A percentile compares a stretch with the other conserved stretches of the same genome.
Evolutionary conservation across 23 tunicate genomes (phyloP).

Genomic region (Ascidia mentula): DNA sequence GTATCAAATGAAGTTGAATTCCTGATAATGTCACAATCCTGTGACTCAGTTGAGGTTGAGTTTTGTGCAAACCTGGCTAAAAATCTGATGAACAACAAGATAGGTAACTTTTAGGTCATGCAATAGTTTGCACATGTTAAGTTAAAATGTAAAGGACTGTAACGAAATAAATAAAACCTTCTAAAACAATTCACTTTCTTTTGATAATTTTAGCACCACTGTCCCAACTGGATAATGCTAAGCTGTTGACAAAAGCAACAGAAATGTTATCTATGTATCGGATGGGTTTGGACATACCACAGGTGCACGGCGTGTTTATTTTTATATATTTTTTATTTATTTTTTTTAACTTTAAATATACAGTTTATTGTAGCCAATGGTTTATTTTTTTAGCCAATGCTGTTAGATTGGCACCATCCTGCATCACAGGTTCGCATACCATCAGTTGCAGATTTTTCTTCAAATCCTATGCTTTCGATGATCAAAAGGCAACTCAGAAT

Average conservation of each 20-base stretch:
- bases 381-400: background rate
- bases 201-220: too few relatives aligned
- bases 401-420: background rate
- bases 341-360: background rate
- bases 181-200: too few relatives aligned
- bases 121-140: too few relatives aligned
- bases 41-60: background rate
- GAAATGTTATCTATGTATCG: too few relatives aligned
- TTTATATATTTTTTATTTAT: too few relatives aligned
- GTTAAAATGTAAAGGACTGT: too few relatives aligned
- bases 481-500: constrained; percentile 19
- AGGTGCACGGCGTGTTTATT: too few relatives aligned
- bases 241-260: too few relatives aligned
- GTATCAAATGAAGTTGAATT: background rate
- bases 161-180: too few relatives aligned
- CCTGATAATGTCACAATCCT: background rate
- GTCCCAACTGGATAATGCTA: too few relatives aligned
- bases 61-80: background rate
- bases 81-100: background rate
- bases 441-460: constrained; percentile 21
- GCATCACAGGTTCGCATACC: constrained; percentile 9
- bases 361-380: background rate
- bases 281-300: too few relatives aligned
- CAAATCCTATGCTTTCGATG: constrained; percentile 23
- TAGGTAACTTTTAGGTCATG: too few relatives aligned